Base-by-base conservation (phyloP, 2,797 vertebrate species). In the Acrossocheilus wenchowensis region DNA sequence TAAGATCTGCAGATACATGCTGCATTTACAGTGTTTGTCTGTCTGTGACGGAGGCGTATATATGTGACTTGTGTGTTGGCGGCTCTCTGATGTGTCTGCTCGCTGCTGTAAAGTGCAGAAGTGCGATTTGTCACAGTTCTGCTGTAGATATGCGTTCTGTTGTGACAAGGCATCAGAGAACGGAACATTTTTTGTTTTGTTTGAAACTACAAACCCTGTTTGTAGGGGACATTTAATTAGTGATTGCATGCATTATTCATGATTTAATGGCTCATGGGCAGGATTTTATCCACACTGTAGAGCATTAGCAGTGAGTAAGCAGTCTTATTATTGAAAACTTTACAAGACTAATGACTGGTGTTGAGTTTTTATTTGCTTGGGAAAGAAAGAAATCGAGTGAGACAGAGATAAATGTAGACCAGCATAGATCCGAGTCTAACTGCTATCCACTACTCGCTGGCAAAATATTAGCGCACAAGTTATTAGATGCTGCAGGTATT, bases 241-340 rank as follows among this genome's bases (percentile, higher is more conserved):
- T 43, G 81, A 45, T 83, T 39, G 43, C 93, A 94, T 92, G 88
- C 90, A 92, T 92, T 91, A 93, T 94, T 93, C 88, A 91, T 88
- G 81, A 88, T 92, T 90, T 91, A 83, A 87, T 92, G 89, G 86
- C 90, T 92, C 92, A 90, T 93, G 91, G 92, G 91, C 91, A 92
- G 92, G 91, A 92, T 93, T 93, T 93, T 90, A 93, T 93, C 90
- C 92, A 88, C 90, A 90, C 90, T 92, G 91, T 88, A 92, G 90
- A 92, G 91, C 91, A 92, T 93, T 92, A 93, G 91, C 86, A 88
- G 89, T 89, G 92, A 91, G 90, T 89, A 85, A 89, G 81, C 34
- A 88, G 89, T 90, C 89, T 92, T 93, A 94, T 94, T 93, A 71
- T 92, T 92, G 90, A 93, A 94, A 95, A 84, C 93, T 93, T 90